Evolutionary conservation across 2,113 vertebrate genomes (phyloP).

Genomic region (Pelodiscus sinensis): DNA sequence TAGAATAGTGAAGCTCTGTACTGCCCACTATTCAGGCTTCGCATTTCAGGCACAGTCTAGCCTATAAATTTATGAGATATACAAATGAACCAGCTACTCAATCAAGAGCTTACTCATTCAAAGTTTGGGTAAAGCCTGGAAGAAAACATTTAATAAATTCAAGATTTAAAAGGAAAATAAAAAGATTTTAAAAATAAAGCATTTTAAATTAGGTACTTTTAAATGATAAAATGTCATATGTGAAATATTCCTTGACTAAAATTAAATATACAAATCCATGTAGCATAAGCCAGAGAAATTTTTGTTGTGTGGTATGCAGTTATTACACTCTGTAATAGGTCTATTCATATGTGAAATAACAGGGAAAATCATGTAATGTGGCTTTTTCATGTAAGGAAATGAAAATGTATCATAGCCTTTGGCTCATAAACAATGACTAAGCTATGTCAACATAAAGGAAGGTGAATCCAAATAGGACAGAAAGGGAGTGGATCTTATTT

Average conservation of each 20-base stretch:
- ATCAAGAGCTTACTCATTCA: not conserved
- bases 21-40: not conserved
- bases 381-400: conserved; percentile 47
- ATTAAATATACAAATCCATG: conserved; percentile 17
- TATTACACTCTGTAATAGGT: not conserved
- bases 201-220: not conserved
- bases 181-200: not conserved
- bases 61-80: not conserved
- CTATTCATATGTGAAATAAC: conserved; percentile 60
- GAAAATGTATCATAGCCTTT: conserved; percentile 55
- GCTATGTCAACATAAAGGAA: conserved; percentile 15
- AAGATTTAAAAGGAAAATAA: not conserved
- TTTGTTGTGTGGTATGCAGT: not conserved
- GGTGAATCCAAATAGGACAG: not conserved
- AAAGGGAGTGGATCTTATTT: not conserved
- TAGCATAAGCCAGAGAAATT: not conserved
- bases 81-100: not conserved
- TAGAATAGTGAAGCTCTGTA: not conserved
- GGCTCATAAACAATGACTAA: conserved; percentile 33
- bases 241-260: conserved; percentile 34
- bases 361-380: conserved; percentile 36
- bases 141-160: not conserved
- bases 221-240: not conserved
- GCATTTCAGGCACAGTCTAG: not conserved
- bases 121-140: not conserved